Base-by-base conservation (phyloP, 2,888 invertebrate species). In the Luffia ferchaultella region DNA sequence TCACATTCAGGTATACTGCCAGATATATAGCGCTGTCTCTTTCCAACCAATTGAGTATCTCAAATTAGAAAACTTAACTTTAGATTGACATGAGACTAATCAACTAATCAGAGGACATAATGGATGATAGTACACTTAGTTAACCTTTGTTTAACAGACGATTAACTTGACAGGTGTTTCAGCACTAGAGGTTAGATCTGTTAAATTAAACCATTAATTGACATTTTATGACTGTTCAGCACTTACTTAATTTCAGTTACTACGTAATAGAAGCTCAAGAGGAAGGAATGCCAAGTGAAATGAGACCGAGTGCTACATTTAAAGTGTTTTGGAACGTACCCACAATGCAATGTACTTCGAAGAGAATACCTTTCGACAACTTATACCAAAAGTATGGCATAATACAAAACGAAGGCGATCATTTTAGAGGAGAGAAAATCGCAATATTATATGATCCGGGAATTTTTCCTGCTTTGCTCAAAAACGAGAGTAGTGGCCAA, bases 281-380 rank as follows among this genome's bases (percentile, higher is more conserved):
- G 1, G 61, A 67, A 2, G 61, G 65, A 1, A 53, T 60, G 1
- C 47, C 42, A 2, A n/a, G 52, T 1, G n/a, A n/a, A 17, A 55
- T 49, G 43, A 56, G 20, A 20, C 20, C 30, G 15, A 53, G 20
- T 16, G 71, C 68, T 46, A 64, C 65, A 0, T 87, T 89, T 60
- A 70, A 78, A 20, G 85, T 90, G 0, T 90, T 88, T 64, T 93
- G 93, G 93, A 93, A 93, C 68, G 88, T 90, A 1, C 93, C 93
- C 0, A 90, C 91, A 0, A 89, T 89, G 63, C 90, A 90, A 76
- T 93, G 93, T 64, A 83, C 77, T 42, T 85, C 87, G 1, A 88
- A 88, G 58, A 87, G 86, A 17, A 68, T 91, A 18, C 69, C 74
- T 17, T 91, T 93, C 63, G 72, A 83, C 0, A 71, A 86, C 50